phyloP scores from a whole-genome alignment of 2,888 invertebrate genomes.

The Limnephilus lunatus region DNA sequence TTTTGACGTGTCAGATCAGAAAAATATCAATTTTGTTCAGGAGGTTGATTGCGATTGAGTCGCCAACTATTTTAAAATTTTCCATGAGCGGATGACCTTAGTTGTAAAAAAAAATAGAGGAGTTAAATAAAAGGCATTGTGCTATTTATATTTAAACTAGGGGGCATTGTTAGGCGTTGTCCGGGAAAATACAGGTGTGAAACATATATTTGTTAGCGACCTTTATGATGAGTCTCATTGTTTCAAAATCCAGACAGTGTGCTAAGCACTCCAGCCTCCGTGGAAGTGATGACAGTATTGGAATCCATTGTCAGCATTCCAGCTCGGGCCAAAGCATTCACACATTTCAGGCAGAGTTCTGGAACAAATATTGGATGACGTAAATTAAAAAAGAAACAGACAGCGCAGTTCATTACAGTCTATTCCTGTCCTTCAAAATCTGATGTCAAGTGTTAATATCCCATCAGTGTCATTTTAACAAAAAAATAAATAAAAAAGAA shows the following conservation, averaged over 20 bases:
- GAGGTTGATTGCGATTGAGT: too few relatives aligned
- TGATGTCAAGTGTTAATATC: too few relatives aligned
- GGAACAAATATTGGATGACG: slow-evolving; percentile 62
- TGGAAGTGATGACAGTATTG: slow-evolving; percentile 79
- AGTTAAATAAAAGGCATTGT: slow-evolving; percentile 56
- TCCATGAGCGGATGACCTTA: too few relatives aligned
- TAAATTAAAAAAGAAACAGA: not conserved
- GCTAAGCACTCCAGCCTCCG: slow-evolving; percentile 81
- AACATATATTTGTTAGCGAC: slow-evolving; percentile 69
- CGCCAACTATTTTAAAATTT: too few relatives aligned
- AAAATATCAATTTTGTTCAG: too few relatives aligned
- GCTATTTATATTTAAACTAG: not conserved
- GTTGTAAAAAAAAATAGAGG: not conserved
- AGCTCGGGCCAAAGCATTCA: slow-evolving; percentile 81
- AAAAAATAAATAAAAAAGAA: too few relatives aligned
- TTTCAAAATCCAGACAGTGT: slow-evolving; percentile 83
- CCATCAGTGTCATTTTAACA: too few relatives aligned
- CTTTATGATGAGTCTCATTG: slow-evolving; percentile 84
- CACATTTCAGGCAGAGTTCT: slow-evolving; percentile 85
- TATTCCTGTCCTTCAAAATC: too few relatives aligned
- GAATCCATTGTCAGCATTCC: slow-evolving; percentile 81
- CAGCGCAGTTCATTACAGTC: too few relatives aligned
- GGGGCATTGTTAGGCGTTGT: not conserved
- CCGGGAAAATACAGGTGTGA: not conserved
- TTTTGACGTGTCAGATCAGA: too few relatives aligned